phyloP scores from a whole-genome alignment of 64 coral and sea anemone genomes.

The Pachyseris speciosa region DNA sequence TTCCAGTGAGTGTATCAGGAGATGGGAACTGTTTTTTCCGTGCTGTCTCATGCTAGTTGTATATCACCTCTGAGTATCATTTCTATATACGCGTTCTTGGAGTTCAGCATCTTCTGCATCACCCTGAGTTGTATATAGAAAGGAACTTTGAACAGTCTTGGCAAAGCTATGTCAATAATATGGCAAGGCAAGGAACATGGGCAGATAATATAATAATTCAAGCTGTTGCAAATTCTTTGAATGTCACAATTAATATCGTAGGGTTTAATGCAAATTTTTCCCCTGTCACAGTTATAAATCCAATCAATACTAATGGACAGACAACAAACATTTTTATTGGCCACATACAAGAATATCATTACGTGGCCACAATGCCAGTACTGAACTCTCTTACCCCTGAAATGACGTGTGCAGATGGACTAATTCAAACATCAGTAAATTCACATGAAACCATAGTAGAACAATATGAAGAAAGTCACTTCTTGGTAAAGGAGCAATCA shows the following conservation, averaged over 20 bases:
- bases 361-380: neutral
- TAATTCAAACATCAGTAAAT: no score
- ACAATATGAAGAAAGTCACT: no score
- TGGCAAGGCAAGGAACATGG: constrained; percentile 40
- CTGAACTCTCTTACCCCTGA: no score
- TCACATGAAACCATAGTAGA: no score
- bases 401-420: no score
- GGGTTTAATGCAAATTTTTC: constrained; percentile 32
- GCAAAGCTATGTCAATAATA: constrained; percentile 45
- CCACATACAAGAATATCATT: constrained; percentile 41
- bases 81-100: constrained; percentile 34
- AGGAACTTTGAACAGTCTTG: constrained; percentile 8
- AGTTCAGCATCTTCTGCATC: constrained; percentile 39
- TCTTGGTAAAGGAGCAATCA: no score
- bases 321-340: constrained; percentile 36
- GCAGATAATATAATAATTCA: constrained; percentile 44
- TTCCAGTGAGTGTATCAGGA: no score
- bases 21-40: no score
- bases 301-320: neutral
- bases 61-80: constrained; percentile 37
- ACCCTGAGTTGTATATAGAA: constrained; percentile 57
- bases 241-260: constrained; percentile 53
- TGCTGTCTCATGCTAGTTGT: neutral
- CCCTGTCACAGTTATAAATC: constrained; percentile 6
- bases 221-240: constrained; percentile 60